Base-by-base conservation (phyloP, 2,113 vertebrate species). In the Columba livia region DNA sequence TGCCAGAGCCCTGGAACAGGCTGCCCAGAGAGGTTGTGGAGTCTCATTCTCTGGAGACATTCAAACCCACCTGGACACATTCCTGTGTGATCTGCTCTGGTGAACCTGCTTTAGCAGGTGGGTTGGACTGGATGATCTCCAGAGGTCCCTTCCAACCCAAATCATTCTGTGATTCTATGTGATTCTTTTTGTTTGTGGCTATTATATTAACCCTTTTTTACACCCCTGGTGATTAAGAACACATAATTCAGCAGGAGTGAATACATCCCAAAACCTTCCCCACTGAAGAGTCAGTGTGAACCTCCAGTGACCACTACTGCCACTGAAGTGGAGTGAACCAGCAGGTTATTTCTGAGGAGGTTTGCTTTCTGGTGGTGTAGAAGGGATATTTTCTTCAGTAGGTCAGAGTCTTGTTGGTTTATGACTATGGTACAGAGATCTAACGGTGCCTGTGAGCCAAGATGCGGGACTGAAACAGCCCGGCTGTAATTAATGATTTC, bases 181-280 rank as follows among this genome's bases (percentile, higher is more conserved):
- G 44, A 47, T 47, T 93, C 85, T 91, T 91, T 78, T 64, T 77
- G 42, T 36, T 81, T 66, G 60, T 70, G 50, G 12, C 94, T 91
- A 67, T 94, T 93, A 5, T 32, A 66, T 92, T 95, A 96, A 92
- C 80, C 47, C 50, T 94, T 96, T 96, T 95, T 58, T 95, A 29
- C 62, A 7, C 7, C 71, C 32, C 31, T 1, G 0, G 26, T 91
- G 77, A 74, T 93, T 64, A 51, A 79, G 51, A 47, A 38, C 34
- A 73, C 34, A 36, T 94, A 89, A 58, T 47, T 53, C 40, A 48
- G 34, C 70, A 60, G 73, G 31, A 92, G 10, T 2, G 4, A 73
- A 67, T 17, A 48, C 32, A 77, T 81, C 62, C 28, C 77, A 62
- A 61, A 90, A 57, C 9, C 40, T 73, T 82, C 34, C 56, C 50